phyloP scores from a whole-genome alignment of 1,140 invertebrate genomes.

The Armadillidium nasatum region DNA sequence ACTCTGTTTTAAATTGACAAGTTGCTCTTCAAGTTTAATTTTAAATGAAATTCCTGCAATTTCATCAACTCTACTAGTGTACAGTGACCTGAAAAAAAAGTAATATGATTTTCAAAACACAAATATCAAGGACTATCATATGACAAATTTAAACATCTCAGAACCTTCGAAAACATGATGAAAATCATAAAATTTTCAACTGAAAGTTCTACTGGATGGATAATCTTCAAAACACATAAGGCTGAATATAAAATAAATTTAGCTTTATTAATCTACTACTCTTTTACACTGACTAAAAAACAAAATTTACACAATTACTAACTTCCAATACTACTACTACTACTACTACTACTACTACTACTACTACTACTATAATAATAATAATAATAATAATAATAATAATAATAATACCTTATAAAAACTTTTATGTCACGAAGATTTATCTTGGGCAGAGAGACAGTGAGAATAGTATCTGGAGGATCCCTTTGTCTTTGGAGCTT shows the following conservation, averaged over 20 bases:
- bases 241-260: too few relatives aligned
- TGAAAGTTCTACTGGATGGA: too few relatives aligned
- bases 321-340: background rate
- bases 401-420: constrained; percentile 33
- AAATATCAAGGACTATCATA: too few relatives aligned
- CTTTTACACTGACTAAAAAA: background rate
- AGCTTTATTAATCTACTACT: background rate
- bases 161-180: too few relatives aligned
- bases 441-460: constrained; percentile 31
- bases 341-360: background rate
- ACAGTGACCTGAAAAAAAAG: constrained; percentile 32
- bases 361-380: background rate
- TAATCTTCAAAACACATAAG: too few relatives aligned
- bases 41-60: constrained; percentile 25
- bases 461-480: constrained; percentile 13
- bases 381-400: background rate
- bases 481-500: background rate
- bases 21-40: constrained; percentile 30
- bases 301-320: background rate
- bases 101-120: too few relatives aligned
- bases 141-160: too few relatives aligned
- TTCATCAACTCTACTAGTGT: constrained; percentile 26
- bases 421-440: constrained; percentile 33
- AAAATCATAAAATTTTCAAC: too few relatives aligned
- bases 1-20: constrained; percentile 30